phyloP scores from a whole-genome alignment of 1,140 invertebrate genomes.

The Dysdera silvatica region DNA sequence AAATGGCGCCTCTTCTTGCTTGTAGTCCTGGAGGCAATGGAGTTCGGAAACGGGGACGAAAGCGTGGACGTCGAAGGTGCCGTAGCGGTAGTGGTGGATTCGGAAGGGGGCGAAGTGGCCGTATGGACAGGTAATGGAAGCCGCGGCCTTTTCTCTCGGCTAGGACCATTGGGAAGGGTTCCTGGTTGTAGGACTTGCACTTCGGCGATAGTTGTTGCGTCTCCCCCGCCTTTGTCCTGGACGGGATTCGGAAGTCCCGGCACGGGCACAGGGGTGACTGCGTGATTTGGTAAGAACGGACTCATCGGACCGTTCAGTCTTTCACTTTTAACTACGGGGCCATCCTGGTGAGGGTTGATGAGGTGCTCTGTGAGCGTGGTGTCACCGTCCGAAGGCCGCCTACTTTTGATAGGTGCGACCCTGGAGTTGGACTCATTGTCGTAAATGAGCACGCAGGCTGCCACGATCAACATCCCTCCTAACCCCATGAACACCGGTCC shows the following conservation, averaged over 20 bases:
- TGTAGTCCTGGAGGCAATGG: slow-evolving; percentile 8
- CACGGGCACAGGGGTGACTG: background rate
- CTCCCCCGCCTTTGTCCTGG: slow-evolving; percentile 21
- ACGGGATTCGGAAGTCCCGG: background rate
- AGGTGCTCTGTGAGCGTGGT: slow-evolving; percentile 8
- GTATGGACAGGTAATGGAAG: background rate
- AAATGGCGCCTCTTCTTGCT: background rate
- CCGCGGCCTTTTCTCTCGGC: background rate
- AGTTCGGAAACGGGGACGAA: background rate
- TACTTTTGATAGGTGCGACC: background rate
- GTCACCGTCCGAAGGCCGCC: slow-evolving; percentile 8
- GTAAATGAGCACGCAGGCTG: slow-evolving; percentile 87
- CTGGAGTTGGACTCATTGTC: slow-evolving; percentile 49
- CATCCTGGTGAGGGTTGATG: background rate
- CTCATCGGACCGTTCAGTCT: background rate
- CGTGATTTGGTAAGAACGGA: slow-evolving; percentile 12
- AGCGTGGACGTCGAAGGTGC: slow-evolving; percentile 8
- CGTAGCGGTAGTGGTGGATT: slow-evolving; percentile 8
- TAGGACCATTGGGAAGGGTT: slow-evolving; percentile 9
- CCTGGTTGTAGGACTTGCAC: slow-evolving; percentile 8
- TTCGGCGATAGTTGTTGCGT: slow-evolving; percentile 20
- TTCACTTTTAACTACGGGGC: background rate
- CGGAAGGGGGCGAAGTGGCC: background rate
- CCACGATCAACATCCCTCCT: slow-evolving; percentile 85
- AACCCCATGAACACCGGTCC: slow-evolving; percentile 89